Percentiles rank a stretch among this genome's conserved stretches.
Conservation (phyloP, 2,113 vertebrate genomes). For the Podarcis raffonei region DNA sequence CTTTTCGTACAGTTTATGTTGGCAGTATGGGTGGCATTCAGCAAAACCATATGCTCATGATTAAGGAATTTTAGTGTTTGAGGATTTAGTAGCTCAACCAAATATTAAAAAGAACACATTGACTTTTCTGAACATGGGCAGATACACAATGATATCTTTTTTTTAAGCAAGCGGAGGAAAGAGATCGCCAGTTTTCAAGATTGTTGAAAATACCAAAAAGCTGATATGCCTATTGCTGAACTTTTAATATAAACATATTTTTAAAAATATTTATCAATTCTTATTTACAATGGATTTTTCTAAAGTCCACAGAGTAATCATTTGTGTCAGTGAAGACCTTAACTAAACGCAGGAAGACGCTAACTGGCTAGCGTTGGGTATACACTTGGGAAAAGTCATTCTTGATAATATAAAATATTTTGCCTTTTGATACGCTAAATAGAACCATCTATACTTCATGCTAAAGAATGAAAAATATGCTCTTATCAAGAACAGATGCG, state of each 20-base stretch:
- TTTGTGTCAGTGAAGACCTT: background rate
- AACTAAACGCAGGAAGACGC: background rate
- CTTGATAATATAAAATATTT: conserved; percentile 9
- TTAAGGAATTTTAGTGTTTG: conserved; percentile 13
- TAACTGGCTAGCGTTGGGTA: background rate
- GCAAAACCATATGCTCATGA: background rate
- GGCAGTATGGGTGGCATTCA: conserved; percentile 9
- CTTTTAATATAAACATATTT: conserved; percentile 2
- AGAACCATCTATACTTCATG: background rate
- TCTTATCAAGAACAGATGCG: conserved; percentile 17
- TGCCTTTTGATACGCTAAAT: background rate
- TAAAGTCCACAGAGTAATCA: background rate
- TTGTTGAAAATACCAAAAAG: background rate
- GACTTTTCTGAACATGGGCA: conserved; percentile 3
- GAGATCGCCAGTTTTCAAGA: background rate
- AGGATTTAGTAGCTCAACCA: background rate
- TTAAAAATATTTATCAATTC: background rate
- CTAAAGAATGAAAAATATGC: conserved; percentile 18
- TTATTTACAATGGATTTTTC: background rate
- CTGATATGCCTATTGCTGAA: background rate
- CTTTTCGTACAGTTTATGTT: conserved; percentile 25
- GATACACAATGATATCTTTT: background rate
- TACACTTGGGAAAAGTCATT: background rate
- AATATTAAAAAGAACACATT: conserved; percentile 1
- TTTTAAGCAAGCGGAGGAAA: background rate